These are phyloP conservation scores for Daboia siamensis DNA, from an alignment of 2,113 vertebrate genomes.

Conservation along the genomic window DNA sequence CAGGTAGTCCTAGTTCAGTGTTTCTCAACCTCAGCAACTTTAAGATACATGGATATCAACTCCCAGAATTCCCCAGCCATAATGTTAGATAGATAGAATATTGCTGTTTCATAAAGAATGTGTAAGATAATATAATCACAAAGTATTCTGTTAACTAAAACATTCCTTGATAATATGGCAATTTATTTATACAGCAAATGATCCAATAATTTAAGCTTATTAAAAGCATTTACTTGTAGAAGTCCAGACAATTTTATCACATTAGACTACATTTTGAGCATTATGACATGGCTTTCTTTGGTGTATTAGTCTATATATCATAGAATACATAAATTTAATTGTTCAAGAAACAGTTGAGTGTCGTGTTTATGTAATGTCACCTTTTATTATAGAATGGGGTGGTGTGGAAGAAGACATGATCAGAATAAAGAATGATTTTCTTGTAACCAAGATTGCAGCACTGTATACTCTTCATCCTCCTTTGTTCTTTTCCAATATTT, in stretches of 20 bases:
- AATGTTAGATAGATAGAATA: background rate
- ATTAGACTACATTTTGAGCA: background rate
- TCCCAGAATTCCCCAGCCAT: background rate
- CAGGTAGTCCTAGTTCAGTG: background rate
- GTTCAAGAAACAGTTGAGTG: background rate
- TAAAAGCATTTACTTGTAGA: background rate
- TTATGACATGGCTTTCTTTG: background rate
- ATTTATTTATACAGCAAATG: background rate
- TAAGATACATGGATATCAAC: background rate
- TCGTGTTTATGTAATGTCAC: conserved; percentile 9
- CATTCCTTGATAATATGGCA: background rate
- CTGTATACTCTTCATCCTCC: background rate
- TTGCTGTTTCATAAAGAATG: background rate
- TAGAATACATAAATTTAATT: background rate
- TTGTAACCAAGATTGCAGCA: background rate
- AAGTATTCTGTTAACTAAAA: background rate
- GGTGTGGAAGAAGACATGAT: background rate
- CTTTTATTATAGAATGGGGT: background rate
- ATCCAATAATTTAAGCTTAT: background rate
- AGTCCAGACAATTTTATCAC: background rate
- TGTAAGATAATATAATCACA: background rate
- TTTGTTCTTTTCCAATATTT: background rate
- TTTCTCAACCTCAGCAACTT: background rate
- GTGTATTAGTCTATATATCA: background rate
- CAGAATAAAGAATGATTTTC: background rate